These are phyloP conservation scores for Hirundo rustica DNA, from an alignment of 2,797 vertebrate species.

Conservation along the genomic window DNA sequence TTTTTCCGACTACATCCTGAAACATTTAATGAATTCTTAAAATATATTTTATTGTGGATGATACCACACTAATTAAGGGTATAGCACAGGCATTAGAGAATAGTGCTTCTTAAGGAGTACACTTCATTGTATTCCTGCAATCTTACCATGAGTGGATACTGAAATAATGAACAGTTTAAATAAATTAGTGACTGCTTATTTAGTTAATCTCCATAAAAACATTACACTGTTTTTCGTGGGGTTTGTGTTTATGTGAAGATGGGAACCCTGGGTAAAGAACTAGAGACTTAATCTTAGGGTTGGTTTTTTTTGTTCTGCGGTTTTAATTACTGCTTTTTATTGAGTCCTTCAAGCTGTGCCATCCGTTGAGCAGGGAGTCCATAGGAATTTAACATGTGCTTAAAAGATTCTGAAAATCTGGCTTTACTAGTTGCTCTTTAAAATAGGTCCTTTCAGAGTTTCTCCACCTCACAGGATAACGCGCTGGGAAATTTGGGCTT, in stretches of 20 bases:
- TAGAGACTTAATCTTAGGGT: neutral
- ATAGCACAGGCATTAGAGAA: neutral
- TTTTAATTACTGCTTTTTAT: neutral
- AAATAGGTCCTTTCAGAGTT: neutral
- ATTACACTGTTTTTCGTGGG: neutral
- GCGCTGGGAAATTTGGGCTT: neutral
- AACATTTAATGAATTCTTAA: neutral
- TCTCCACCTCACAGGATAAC: neutral
- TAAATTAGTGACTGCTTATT: neutral
- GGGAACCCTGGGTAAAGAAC: neutral
- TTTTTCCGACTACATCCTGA: neutral
- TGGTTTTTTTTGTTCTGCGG: neutral
- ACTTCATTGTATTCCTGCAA: neutral
- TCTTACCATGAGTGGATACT: neutral
- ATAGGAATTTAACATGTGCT: neutral
- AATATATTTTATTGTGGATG: neutral
- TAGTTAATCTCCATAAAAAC: neutral
- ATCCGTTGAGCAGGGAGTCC: neutral
- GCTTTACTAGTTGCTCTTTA: neutral
- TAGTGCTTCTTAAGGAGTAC: neutral
- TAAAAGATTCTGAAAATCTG: neutral
- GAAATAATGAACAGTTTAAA: neutral
- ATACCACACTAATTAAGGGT: neutral
- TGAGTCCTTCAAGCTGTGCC: neutral
- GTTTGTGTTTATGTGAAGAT: neutral